Percentiles rank a stretch among this genome's conserved stretches.
Evolutionary conservation across 2,113 vertebrate genomes (phyloP).

Genomic region (Clinocottus analis): DNA sequence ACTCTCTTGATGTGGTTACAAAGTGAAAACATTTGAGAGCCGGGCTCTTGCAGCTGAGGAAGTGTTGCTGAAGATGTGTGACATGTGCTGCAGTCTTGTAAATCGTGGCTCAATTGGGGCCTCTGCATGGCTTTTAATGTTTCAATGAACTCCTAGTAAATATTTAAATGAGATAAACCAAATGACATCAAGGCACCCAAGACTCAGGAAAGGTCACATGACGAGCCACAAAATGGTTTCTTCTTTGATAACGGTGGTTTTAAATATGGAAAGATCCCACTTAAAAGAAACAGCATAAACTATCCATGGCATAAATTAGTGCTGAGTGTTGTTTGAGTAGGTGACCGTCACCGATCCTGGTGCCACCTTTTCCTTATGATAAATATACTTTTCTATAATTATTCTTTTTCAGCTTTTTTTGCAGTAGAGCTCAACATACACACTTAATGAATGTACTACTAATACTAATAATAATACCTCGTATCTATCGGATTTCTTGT

Average conservation of each 20-base stretch:
- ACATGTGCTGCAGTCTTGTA: slow-evolving; percentile 15
- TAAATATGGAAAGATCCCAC: neutral
- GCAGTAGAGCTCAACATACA: too few relatives aligned
- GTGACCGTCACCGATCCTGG: neutral
- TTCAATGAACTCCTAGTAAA: too few relatives aligned
- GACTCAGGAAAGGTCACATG: neutral
- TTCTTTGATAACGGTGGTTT: neutral
- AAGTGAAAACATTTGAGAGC: slow-evolving; percentile 49
- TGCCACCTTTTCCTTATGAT: neutral
- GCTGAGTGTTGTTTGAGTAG: neutral
- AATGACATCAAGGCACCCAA: neutral
- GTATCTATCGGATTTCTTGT: too few relatives aligned
- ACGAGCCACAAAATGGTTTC: neutral
- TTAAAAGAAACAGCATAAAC: neutral
- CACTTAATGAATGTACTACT: too few relatives aligned
- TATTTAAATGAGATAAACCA: neutral
- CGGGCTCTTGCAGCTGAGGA: slow-evolving; percentile 4
- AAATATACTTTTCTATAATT: neutral
- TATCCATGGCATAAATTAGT: neutral
- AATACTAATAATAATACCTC: too few relatives aligned
- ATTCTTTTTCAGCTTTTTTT: too few relatives aligned
- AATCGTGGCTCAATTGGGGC: neutral
- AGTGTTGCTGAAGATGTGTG: slow-evolving; percentile 21
- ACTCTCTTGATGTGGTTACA: slow-evolving; percentile 71
- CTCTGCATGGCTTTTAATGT: neutral